Evolutionary conservation across 1,140 invertebrate genomes (phyloP).

Genomic region (Ruditapes philippinarum): DNA sequence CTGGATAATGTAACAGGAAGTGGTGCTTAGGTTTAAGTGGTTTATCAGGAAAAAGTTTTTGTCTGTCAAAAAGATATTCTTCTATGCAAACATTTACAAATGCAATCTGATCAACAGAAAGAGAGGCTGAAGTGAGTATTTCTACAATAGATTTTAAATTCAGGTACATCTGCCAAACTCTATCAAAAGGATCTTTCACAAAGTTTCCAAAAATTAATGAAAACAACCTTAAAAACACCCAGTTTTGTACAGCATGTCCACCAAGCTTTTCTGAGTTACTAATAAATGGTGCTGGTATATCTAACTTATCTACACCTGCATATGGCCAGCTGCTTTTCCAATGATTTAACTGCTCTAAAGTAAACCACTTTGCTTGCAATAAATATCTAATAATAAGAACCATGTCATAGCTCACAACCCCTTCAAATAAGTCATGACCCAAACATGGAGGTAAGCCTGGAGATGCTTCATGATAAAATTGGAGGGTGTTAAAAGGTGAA

Average conservation of each 20-base stretch:
- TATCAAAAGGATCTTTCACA: neutral
- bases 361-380: neutral
- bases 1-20: neutral
- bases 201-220: neutral
- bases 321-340: neutral
- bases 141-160: neutral
- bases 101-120: neutral
- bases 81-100: neutral
- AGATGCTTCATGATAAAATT: neutral
- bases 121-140: neutral
- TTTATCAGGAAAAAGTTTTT: neutral
- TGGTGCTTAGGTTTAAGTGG: neutral
- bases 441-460: neutral
- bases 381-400: neutral
- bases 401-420: neutral
- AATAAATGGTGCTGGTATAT: too few relatives aligned
- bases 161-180: neutral
- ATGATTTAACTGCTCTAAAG: neutral
- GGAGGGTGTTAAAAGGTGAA: neutral
- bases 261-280: too few relatives aligned
- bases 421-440: neutral
- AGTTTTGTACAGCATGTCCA: too few relatives aligned
- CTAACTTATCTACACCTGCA: neutral
- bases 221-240: too few relatives aligned
- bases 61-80: neutral